Base-by-base conservation (phyloP, 2,797 vertebrate genomes). In the Mormyrops boulengeri region DNA sequence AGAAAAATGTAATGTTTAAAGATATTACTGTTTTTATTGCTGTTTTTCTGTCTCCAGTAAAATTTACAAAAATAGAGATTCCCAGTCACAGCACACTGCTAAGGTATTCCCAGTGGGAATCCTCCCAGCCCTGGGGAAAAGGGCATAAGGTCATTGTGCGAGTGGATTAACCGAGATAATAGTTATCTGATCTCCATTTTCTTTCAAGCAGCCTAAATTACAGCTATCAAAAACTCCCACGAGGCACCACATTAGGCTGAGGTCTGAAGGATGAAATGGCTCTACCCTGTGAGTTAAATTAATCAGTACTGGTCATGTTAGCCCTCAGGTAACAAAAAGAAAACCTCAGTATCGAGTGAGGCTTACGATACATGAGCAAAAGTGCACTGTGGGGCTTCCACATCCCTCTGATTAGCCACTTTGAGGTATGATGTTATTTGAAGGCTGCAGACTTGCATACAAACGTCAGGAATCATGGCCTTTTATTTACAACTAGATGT, bases 251-350 rank as follows among this genome's bases (percentile, higher is more conserved):
- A 52, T 85, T 85, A 85, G 82, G 22, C 47, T 44, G 77, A 49
- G 41, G 77, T 47, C 77, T 85, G 22, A 80, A 30, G 47, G 82
- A 52, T 85, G 82, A 85, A 52, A 52, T 85, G 49, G 44, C 82
- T 85, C 22, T 52, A 52, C 44, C 82, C 11, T 85, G 82, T 47
- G 11, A 49, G 44, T 26, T 85, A 49, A 52, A 85, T 30, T 22
- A 30, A 85, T 50, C 77, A 82, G 41, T 82, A 82, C 77, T 82
- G 77, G 77, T 82, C 77, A 82, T 82, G 38, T 82, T 47, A 82
- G 41, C 77, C 41, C 17, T 47, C 41, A 11, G 77, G 73, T 80
- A 17, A 19, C 73, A 80, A n/a, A 44, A 80, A 80, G 14, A 47
- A 44, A 47, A 80, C 17, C 17, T 41, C 19, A 82, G 77, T 73